These are phyloP conservation scores for Masticophis lateralis DNA, from an alignment of 2,797 vertebrate genomes.

Conservation along the genomic window DNA sequence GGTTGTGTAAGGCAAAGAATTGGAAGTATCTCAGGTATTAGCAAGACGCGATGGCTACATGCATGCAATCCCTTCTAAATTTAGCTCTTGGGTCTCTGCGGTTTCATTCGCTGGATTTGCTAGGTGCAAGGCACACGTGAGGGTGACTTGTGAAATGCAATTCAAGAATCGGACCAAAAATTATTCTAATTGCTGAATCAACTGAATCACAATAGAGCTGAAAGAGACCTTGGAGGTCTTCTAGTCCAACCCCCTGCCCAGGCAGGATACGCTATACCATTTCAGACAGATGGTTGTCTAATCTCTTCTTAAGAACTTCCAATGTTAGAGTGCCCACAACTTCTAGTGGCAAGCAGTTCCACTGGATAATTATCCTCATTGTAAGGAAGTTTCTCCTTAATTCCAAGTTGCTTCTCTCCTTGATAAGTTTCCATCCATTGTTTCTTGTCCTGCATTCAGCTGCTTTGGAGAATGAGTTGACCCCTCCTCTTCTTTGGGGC, in stretches of 20 bases:
- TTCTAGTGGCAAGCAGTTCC: neutral
- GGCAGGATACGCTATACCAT: rapidly evolving
- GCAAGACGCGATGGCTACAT: neutral
- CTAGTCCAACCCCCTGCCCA: too few species aligned
- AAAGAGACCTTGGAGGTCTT: too few species aligned
- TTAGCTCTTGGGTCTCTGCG: neutral
- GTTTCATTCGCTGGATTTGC: neutral
- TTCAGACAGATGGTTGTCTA: neutral
- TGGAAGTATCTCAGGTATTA: slow-evolving; percentile 24
- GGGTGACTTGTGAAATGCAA: slow-evolving; percentile 1
- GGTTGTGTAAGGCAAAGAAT: slow-evolving; percentile 19
- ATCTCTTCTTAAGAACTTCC: neutral
- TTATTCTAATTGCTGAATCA: neutral
- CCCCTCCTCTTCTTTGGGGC: neutral
- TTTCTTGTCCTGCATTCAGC: neutral
- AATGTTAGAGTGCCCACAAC: rapidly evolving
- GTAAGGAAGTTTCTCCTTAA: neutral
- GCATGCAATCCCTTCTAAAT: neutral
- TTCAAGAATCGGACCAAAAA: slow-evolving; percentile 27
- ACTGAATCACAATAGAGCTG: too few species aligned
- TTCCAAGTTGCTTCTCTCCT: neutral
- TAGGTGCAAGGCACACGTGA: neutral
- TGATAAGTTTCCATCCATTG: neutral
- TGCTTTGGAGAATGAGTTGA: neutral
- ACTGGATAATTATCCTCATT: neutral